Conservation (phyloP, 2,797 vertebrate genomes). For the Tapirus indicus region DNA sequence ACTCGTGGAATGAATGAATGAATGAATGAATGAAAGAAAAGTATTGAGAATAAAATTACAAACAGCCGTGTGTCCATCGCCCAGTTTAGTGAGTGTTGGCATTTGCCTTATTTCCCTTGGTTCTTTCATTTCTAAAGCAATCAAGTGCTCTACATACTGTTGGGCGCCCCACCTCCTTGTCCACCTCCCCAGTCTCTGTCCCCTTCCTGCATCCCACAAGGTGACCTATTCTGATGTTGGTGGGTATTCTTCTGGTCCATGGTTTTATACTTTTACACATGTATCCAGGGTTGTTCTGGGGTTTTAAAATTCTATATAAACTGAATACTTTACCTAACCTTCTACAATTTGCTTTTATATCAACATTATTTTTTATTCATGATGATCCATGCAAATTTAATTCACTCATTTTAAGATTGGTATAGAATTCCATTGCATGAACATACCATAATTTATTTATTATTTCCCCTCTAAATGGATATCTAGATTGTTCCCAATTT, state of each 20-base stretch:
- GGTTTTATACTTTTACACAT: background rate
- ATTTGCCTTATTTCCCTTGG: background rate
- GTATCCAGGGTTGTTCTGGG: background rate
- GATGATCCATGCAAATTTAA: conserved; percentile 72
- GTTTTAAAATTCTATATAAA: conserved; percentile 49
- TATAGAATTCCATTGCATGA: conserved; percentile 51
- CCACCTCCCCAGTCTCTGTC: background rate
- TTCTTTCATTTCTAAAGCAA: background rate
- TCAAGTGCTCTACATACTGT: background rate
- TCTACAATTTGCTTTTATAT: conserved; percentile 66
- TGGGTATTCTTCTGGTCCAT: background rate
- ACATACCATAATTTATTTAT: conserved; percentile 52
- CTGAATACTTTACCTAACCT: conserved; percentile 49
- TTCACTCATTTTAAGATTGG: conserved; percentile 56
- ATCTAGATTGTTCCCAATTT: background rate
- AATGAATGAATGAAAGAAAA: background rate
- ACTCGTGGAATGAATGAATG: background rate
- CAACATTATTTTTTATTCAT: conserved; percentile 70
- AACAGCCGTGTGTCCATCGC: background rate
- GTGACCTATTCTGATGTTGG: background rate
- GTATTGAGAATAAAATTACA: background rate
- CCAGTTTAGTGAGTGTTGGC: background rate
- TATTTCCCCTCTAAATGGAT: conserved; percentile 35
- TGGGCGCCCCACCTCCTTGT: background rate
- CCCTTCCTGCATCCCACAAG: background rate